Evolutionary conservation across 37 sponge, comb jelly and placozoan genomes (phyloP).

Genomic region (Bolinopsis microptera): DNA sequence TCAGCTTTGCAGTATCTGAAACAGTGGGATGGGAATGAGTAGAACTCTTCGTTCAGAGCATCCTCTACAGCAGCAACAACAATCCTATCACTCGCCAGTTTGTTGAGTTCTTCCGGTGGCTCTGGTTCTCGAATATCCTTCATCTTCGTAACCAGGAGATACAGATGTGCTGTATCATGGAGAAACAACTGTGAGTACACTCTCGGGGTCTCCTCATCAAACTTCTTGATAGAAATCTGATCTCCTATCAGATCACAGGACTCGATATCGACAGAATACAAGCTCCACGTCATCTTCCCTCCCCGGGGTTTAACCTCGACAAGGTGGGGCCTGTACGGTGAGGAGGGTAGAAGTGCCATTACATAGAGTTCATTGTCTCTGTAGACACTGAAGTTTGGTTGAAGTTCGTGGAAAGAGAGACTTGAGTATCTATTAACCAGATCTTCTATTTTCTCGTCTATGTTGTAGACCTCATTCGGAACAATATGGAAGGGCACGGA

Average conservation of each 20-base stretch:
- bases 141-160: background rate
- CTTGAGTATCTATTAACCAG: background rate
- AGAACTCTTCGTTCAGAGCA: background rate
- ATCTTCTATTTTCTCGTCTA: conserved; percentile 22
- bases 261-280: background rate
- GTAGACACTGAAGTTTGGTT: background rate
- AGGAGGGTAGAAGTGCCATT: background rate
- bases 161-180: conserved; percentile 13
- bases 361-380: background rate
- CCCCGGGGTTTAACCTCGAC: background rate
- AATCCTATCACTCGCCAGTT: background rate
- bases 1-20: conserved; percentile 20
- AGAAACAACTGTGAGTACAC: conserved; percentile 25
- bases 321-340: background rate
- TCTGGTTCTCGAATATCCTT: background rate
- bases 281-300: background rate
- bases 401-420: background rate
- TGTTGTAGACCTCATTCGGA: conserved; percentile 30
- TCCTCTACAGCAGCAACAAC: background rate
- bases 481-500: background rate
- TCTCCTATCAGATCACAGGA: conserved; percentile 28
- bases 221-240: background rate
- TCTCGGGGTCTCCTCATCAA: background rate
- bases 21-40: conserved; percentile 9
- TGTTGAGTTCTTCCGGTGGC: background rate